Conservation (phyloP, 2,888 invertebrate species). For the Eudemis profundana region DNA sequence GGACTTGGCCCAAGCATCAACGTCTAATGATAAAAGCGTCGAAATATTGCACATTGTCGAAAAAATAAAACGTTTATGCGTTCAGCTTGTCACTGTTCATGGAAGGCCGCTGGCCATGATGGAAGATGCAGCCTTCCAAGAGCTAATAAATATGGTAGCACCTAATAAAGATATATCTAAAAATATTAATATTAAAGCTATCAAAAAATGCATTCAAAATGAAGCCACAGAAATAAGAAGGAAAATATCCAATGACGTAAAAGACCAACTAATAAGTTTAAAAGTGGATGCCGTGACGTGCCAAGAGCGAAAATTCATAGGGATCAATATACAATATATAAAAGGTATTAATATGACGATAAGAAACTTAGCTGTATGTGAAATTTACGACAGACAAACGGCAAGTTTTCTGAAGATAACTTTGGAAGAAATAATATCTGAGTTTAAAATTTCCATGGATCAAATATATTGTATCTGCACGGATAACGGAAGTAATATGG, state of each 20-base stretch:
- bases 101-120: conserved; percentile 16
- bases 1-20: neutral
- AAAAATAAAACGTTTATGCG: neutral
- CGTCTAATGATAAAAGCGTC: no score
- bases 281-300: neutral
- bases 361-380: neutral
- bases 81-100: conserved; percentile 1
- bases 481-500: neutral
- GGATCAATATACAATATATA: neutral
- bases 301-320: neutral
- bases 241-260: neutral
- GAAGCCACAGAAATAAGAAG: no score
- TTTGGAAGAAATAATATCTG: neutral
- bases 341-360: neutral
- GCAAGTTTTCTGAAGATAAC: neutral
- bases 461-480: neutral
- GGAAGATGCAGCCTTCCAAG: conserved; percentile 10
- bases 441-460: neutral
- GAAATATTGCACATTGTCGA: no score
- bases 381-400: neutral
- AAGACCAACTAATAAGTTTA: conserved; percentile 1
- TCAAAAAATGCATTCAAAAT: no score
- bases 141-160: no score
- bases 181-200: neutral
- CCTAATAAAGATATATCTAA: neutral